Evolutionary conservation across 2,113 vertebrate genomes (phyloP), one percentile per base, ranked within the genome.

Genomic region (Kobus ellipsiprymnus): DNA sequence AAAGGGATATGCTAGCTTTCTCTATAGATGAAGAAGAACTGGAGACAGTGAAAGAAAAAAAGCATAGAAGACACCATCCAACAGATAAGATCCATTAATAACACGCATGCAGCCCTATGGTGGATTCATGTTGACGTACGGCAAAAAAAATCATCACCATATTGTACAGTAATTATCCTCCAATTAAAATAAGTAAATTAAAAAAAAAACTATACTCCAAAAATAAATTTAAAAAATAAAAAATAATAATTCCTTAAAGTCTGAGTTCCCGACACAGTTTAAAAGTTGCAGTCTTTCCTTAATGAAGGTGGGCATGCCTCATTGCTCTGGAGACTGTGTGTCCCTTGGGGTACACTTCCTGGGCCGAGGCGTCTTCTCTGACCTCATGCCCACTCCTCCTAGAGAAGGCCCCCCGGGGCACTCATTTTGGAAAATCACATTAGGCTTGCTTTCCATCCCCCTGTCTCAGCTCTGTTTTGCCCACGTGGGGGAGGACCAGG

Each of bases 341-440:
- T 64, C 57, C 90, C 82, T 21, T 1, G 0, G 87, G 90, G 25
- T 7, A 1, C 0, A 7, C 17, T 2, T 25, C 62, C 91, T 2
- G 3, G 0, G 1, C 13, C 0, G 21, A 19, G 52, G 27, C 54
- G 3, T 64, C 92, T 40, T 19, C 27, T 30, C 33, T 15, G 86
- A 89, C 88, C 91, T 71, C 6, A 3, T 0, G 7, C 71, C 40
- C 1, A 40, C 54, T 94, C 46, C 67, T 90, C 16, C 16, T 64
- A 4, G 21, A n/a, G 78, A 78, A 78, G 40, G n/a, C 29, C 91
- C 95, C 82, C 60, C 2, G 9, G 67, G 71, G 48, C 78, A 44
- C 91, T 83, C 19, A 59, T 87, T 90, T 89, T n/a, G 88, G 86
- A 86, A 96, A 95, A 60, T 90, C 88, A 59, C 74, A 50, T 83